Percentiles rank a stretch among this genome's conserved stretches.
phyloP scores from a whole-genome alignment of 2,888 invertebrate species.

The Coecobrya sp. region DNA sequence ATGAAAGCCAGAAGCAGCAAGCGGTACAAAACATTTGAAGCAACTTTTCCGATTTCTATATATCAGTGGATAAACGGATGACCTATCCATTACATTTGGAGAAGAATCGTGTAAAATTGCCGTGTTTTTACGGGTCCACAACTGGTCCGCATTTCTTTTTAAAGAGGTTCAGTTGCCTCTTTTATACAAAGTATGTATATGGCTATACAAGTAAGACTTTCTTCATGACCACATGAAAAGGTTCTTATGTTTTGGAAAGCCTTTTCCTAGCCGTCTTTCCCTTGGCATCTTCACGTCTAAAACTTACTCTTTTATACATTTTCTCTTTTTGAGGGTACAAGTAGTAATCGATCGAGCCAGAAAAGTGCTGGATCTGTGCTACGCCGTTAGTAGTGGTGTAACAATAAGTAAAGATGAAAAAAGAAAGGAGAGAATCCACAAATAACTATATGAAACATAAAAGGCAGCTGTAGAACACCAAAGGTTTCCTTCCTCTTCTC shows the following conservation, averaged over 20 bases:
- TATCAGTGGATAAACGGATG: constrained; percentile 29
- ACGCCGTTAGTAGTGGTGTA: constrained; percentile 33
- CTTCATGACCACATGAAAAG: constrained; percentile 78
- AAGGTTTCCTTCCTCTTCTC: constrained; percentile 79
- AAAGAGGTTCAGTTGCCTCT: constrained; percentile 39
- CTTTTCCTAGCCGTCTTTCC: constrained; percentile 70
- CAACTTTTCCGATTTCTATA: constrained; percentile 23
- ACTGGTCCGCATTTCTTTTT: constrained; percentile 64
- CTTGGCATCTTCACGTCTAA: constrained; percentile 73
- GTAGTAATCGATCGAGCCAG: constrained; percentile 76
- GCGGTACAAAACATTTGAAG: constrained; percentile 45
- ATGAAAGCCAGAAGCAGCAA: constrained; percentile 39
- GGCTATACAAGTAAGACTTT: background rate
- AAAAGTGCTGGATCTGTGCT: constrained; percentile 54
- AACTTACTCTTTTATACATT: constrained; percentile 70
- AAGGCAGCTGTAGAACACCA: constrained; percentile 79
- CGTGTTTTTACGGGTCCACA: constrained; percentile 67
- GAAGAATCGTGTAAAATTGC: constrained; percentile 71
- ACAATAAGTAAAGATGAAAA: constrained; percentile 67
- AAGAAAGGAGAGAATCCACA: constrained; percentile 71
- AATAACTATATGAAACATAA: constrained; percentile 80
- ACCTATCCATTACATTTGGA: constrained; percentile 74
- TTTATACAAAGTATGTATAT: background rate
- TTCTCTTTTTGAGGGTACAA: constrained; percentile 63
- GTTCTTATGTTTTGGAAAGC: constrained; percentile 75